Conservation (phyloP, 2,888 invertebrate species). For the Watsonalla binaria region DNA sequence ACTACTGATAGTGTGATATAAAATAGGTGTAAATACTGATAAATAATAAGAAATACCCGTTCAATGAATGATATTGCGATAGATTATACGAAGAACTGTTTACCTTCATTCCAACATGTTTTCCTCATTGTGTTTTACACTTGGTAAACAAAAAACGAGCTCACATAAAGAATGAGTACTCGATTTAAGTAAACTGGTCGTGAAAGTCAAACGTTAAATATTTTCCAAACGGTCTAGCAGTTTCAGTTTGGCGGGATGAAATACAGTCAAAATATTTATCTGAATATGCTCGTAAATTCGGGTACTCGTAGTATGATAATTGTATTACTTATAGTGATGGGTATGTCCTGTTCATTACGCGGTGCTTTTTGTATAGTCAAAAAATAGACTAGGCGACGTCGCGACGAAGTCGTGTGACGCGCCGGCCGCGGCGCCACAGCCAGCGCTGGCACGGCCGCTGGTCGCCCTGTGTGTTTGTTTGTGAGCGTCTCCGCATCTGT, state of each 20-base stretch:
- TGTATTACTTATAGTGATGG: background rate
- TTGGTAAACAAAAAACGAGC: conserved; percentile 4
- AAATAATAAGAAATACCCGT: background rate
- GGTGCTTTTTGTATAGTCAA: conserved; percentile 37
- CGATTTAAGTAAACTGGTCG: background rate
- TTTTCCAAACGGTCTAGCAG: background rate
- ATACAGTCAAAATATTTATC: background rate
- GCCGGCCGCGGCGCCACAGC: conserved; percentile 61
- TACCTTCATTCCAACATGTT: background rate
- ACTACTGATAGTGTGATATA: no score
- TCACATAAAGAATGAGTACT: background rate
- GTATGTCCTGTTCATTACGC: background rate
- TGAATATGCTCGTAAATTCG: background rate
- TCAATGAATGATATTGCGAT: background rate
- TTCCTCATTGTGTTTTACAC: conserved; percentile 1
- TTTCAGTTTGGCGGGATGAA: background rate
- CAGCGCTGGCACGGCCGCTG: conserved; percentile 55
- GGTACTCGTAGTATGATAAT: no score
- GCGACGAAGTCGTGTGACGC: conserved; percentile 8
- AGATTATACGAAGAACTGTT: background rate
- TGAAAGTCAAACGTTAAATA: background rate
- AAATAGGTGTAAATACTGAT: background rate
- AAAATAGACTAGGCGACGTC: conserved; percentile 51
- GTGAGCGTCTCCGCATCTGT: conserved; percentile 71
- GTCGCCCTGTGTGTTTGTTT: conserved; percentile 58